Percentiles rank a stretch among this genome's conserved stretches.
phyloP scores from a whole-genome alignment of 2,888 invertebrate species.

The Antitype chi region DNA sequence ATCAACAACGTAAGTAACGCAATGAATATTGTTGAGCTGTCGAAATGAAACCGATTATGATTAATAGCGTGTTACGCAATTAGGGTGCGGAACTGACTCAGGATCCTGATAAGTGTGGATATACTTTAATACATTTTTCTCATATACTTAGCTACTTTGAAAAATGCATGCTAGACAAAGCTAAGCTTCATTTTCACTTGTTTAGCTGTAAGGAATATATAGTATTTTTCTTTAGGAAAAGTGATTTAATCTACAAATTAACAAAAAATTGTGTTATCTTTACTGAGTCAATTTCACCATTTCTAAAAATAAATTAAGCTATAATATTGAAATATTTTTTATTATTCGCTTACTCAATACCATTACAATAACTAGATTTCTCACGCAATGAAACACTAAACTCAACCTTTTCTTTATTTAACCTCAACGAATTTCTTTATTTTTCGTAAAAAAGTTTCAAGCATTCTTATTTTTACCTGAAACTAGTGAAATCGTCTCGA shows the following conservation, averaged over 20 bases:
- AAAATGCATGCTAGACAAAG: constrained; percentile 29
- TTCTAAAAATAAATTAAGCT: neutral
- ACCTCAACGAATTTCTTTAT: neutral
- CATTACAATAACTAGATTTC: neutral
- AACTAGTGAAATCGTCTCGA: constrained; percentile 27
- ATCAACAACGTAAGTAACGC: too few relatives aligned
- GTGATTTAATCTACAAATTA: constrained; percentile 10
- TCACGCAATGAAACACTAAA: neutral
- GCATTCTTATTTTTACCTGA: constrained; percentile 24
- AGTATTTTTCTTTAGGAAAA: neutral
- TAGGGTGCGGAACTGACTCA: too few relatives aligned
- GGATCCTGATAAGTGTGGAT: neutral
- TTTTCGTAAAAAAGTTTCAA: constrained; percentile 18
- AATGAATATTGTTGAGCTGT: too few relatives aligned
- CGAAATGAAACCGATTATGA: too few relatives aligned
- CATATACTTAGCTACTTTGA: neutral
- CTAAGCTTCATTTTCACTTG: constrained; percentile 16
- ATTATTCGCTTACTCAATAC: neutral
- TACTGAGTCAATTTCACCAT: neutral
- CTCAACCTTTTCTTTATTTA: too few relatives aligned
- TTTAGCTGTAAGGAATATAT: constrained; percentile 4
- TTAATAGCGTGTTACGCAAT: too few relatives aligned
- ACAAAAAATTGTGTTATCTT: neutral
- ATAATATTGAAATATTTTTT: neutral
- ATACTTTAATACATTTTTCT: neutral